phyloP scores from a whole-genome alignment of 2,113 vertebrate genomes.

The Cephalopterus ornatus region DNA sequence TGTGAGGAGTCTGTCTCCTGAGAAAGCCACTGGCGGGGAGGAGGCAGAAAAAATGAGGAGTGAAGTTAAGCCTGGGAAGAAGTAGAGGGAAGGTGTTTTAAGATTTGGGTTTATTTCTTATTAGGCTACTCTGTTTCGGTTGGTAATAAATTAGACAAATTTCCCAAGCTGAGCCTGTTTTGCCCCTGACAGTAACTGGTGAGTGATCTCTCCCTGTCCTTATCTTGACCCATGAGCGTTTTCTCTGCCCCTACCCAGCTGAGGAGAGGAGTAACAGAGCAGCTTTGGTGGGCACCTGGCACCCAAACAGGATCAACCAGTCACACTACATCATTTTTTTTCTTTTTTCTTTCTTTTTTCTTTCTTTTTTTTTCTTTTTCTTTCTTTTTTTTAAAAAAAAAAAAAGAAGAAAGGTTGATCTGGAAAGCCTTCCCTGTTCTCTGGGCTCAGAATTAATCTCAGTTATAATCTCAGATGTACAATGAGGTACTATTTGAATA shows the following conservation, averaged over 20 bases:
- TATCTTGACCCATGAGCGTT: not conserved
- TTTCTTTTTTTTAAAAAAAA: not conserved
- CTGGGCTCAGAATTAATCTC: not conserved
- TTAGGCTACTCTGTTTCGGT: not conserved
- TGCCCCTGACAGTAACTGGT: not conserved
- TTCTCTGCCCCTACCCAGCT: not conserved
- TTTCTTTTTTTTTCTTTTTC: not conserved
- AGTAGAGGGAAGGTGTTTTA: not conserved
- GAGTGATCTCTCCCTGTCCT: not conserved
- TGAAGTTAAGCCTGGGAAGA: not conserved
- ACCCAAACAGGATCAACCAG: not conserved
- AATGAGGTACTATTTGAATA: not conserved
- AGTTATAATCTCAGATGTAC: not conserved
- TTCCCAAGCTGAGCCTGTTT: not conserved
- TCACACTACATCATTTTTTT: not conserved
- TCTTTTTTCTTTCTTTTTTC: no score
- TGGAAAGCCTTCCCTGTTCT: not conserved
- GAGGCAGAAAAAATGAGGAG: not conserved
- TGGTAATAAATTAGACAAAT: not conserved
- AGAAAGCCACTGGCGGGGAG: not conserved
- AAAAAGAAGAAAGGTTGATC: not conserved
- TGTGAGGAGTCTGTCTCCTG: not conserved
- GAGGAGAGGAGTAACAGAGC: not conserved
- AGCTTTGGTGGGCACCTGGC: not conserved
- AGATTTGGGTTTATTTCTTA: not conserved